Percentiles rank a stretch among this genome's conserved stretches.
Conservation (phyloP, 2,113 vertebrate species). For the Rhinopomastus cyanomelas region DNA sequence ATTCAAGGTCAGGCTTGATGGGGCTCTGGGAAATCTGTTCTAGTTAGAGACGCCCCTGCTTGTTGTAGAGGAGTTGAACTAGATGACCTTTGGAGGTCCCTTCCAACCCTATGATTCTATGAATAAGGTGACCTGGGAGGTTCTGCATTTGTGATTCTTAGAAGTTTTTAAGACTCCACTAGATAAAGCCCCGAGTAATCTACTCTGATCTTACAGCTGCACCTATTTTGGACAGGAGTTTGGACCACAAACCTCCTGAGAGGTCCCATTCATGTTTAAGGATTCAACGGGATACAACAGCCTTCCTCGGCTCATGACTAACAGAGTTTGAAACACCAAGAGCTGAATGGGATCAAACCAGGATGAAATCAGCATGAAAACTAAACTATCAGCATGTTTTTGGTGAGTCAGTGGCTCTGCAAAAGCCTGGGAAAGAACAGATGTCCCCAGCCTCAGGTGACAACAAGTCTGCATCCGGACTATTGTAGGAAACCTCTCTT, state of each 20-base stretch:
- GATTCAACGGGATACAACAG: background rate
- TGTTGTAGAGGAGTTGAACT: no score
- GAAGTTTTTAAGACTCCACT: background rate
- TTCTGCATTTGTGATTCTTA: background rate
- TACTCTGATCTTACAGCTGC: background rate
- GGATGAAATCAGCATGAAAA: background rate
- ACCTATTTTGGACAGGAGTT: background rate
- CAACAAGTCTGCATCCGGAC: background rate
- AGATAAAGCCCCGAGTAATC: background rate
- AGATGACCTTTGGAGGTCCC: no score
- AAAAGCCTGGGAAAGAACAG: background rate
- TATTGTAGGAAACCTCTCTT: background rate
- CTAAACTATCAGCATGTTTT: rapidly evolving
- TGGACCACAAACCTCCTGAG: background rate
- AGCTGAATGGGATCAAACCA: rapidly evolving
- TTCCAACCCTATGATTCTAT: no score
- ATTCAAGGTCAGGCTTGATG: no score
- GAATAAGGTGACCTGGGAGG: background rate
- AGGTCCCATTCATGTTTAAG: rapidly evolving
- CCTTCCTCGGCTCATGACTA: background rate
- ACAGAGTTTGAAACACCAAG: rapidly evolving
- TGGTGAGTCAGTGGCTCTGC: background rate
- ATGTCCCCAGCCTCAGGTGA: background rate
- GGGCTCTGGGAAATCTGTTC: no score
- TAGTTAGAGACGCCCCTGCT: no score